Evolutionary conservation across 1,140 invertebrate genomes (phyloP), one percentile per base, ranked within the genome.

Genomic region (Hormaphis cornu): DNA sequence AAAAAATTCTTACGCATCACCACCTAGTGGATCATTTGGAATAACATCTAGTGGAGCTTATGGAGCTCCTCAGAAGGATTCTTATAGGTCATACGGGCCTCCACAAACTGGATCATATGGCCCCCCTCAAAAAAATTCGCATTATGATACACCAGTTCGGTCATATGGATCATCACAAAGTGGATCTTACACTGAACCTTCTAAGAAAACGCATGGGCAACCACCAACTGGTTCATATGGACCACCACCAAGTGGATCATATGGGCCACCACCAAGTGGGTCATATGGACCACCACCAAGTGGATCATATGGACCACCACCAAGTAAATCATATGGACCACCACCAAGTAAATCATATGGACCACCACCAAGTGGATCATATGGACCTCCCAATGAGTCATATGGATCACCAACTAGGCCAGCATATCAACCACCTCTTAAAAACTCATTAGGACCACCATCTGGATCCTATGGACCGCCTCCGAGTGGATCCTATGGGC

Each of bases 221-320:
- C 40, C 40, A 44, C 76, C 78, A 9, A 78, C 82, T 72, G 71
- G 75, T 4, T 71, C 74, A 16, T 83, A 81, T 33, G 76, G 81
- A 30, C 78, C 79, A 42, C 18, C 72, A 63, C 82, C 82, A 48
- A 82, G 12, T 12, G 18, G 7, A 3, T 37, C 33, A 7, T 40
- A 58, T 24, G 76, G 80, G 71, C 78, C 80, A 52, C 75, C 79
- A n/a, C 56, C 35, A 26, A 59, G 4, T 1, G 20, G 1, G 0
- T 16, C 20, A 0, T 79, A 80, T 72, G 76, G 80, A 72, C 78
- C 80, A 53, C 77, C 76, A 46, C 46, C 71, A 44, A 73, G 50
- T 69, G 75, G 80, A 52, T 77, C 79, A 18, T 76, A 80, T 40
- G 79, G 81, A 56, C 75, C 81, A 37, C 81, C 81, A 56, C 75